A percentile compares a stretch with the other conserved stretches of the same genome.
Evolutionary conservation across 2,888 invertebrate genomes (phyloP).

Genomic region (Erebia ligea): DNA sequence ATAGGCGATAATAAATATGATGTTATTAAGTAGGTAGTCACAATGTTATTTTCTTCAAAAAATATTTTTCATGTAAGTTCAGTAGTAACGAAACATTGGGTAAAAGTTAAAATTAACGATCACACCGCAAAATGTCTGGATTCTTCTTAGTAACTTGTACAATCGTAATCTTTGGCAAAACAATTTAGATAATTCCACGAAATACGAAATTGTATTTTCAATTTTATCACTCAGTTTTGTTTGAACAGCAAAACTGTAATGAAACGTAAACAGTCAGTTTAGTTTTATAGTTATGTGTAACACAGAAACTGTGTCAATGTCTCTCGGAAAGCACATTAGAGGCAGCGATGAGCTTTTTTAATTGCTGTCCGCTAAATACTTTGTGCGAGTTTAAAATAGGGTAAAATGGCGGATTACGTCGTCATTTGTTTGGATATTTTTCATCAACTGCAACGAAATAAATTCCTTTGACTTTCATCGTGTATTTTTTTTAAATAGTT

Average conservation of each 20-base stretch:
- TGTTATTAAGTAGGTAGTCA: too few relatives aligned
- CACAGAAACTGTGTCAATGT: constrained; percentile 5
- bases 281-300: background rate
- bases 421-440: background rate
- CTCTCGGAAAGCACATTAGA: constrained; percentile 5
- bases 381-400: background rate
- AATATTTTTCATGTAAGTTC: too few relatives aligned
- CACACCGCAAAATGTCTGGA: too few relatives aligned
- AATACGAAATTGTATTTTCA: background rate
- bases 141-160: too few relatives aligned
- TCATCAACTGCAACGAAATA: background rate
- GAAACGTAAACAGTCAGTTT: background rate
- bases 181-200: background rate
- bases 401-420: constrained; percentile 3
- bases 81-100: too few relatives aligned
- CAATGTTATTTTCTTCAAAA: too few relatives aligned
- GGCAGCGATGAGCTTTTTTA: constrained; percentile 5
- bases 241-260: background rate
- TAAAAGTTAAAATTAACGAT: too few relatives aligned
- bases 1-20: too few relatives aligned
- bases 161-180: background rate
- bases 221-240: background rate
- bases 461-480: background rate
- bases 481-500: too few relatives aligned
- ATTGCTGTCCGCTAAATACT: constrained; percentile 7